Evolutionary conservation across 1,140 invertebrate genomes (phyloP).

Genomic region (Solenopsis fugax): DNA sequence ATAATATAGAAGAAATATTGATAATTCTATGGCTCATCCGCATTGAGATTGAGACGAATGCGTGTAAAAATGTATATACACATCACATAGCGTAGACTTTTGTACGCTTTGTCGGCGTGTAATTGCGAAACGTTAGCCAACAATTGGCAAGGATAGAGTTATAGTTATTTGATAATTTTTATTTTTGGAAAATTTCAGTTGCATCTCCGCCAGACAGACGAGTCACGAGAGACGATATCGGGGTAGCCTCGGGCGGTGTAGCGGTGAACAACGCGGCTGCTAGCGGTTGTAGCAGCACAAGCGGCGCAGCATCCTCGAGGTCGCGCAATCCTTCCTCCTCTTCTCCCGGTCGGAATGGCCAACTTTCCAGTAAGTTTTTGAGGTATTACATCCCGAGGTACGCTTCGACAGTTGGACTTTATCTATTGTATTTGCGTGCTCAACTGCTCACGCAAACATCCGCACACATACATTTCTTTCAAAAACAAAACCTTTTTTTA

Average conservation of each 20-base stretch:
- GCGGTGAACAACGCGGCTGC: conserved; percentile 69
- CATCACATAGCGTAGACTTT: no score
- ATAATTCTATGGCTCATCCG: background rate
- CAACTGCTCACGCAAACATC: no score
- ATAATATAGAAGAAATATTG: no score
- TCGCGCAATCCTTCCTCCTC: conserved; percentile 81
- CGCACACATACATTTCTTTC: background rate
- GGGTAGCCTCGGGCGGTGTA: conserved; percentile 77
- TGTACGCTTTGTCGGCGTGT: background rate
- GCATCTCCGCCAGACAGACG: conserved; percentile 89
- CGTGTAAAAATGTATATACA: background rate
- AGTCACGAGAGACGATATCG: conserved; percentile 85
- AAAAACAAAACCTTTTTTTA: background rate
- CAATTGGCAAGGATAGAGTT: no score
- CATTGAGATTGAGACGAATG: background rate
- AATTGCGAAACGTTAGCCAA: no score
- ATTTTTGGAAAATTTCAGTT: conserved; percentile 85
- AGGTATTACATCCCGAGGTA: conserved; percentile 47
- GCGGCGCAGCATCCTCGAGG: conserved; percentile 71
- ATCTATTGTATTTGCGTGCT: background rate
- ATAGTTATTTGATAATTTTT: background rate
- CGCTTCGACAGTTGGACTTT: background rate
- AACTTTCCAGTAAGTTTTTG: conserved; percentile 88
- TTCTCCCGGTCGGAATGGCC: conserved; percentile 87
- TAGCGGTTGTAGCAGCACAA: conserved; percentile 75